Evolutionary conservation across 1,140 invertebrate species (phyloP), one percentile per base, ranked within the genome.

Genomic region (Drosophila prosaltans): DNA sequence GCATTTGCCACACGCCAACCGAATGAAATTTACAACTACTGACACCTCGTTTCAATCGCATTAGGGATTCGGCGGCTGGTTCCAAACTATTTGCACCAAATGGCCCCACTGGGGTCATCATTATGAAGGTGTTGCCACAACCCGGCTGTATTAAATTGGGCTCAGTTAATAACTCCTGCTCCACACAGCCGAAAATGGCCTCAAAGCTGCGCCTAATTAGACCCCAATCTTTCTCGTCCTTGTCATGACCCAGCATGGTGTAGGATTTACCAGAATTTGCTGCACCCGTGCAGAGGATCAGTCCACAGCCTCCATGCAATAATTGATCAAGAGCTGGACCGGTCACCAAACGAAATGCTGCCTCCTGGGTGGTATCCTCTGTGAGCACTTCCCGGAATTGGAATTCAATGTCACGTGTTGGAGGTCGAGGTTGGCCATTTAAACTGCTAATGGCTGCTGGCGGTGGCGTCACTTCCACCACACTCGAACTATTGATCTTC

Each of bases 261-360:
- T 60, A 40, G 2, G 58, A 40, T 9, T 60, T 60, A 7, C 36
- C 58, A 0, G 58, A 36, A 9, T 7, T 3, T 32, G 36, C 30
- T 5, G 58, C 58, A 24, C 58, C 58, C 16, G 58, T 36, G 30
- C 32, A 39, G 1, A 40, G 7, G 4, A 60, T 60, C 16, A 60
- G 21, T 10, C 58, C 58, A 24, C 21, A 39, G 21, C 58, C 58
- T 2, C 36, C 36, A 9, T 60, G 58, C 16, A 60, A 36, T 5
- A 60, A 36, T 41, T 60, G 36, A 40, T 60, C 58, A 3, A 60
- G 9, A 36, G 39, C 36, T 10, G 58, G 36, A 5, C 58, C 58
- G 16, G 2, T 9, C 16, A 59, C 32, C 5, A 24, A 4, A 9
- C 16, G 3, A 32, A 32, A 59, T 16, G 16, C 8, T 11, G 36